Conservation (phyloP, 2,888 invertebrate species). For the Balanococcus diminutus region DNA sequence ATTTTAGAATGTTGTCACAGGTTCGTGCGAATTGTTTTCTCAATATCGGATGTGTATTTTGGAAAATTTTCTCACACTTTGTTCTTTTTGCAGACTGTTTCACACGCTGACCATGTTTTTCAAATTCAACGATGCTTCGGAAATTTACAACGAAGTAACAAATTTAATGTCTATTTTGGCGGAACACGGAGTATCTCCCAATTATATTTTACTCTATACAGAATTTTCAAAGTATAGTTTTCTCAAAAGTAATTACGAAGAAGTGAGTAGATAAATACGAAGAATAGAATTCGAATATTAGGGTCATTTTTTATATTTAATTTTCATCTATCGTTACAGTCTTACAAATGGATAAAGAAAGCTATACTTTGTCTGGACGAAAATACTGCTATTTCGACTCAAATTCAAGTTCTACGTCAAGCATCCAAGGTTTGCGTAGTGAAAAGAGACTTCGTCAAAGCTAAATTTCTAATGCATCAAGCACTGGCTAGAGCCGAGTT, state of each 20-base stretch:
- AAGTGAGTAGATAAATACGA: constrained; percentile 65
- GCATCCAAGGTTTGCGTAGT: constrained; percentile 89
- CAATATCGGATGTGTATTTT: background rate
- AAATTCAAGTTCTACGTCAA: constrained; percentile 82
- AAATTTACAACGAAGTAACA: constrained; percentile 71
- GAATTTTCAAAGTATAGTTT: constrained; percentile 84
- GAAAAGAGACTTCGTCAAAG: constrained; percentile 81
- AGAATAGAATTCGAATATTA: background rate
- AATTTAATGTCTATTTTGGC: constrained; percentile 65
- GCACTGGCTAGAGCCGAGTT: constrained; percentile 74
- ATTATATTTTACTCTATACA: constrained; percentile 76
- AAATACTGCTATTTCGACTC: constrained; percentile 70
- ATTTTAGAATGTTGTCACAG: constrained; percentile 44
- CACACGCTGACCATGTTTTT: constrained; percentile 84
- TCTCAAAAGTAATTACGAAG: constrained; percentile 83
- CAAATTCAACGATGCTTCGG: constrained; percentile 76
- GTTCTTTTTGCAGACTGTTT: constrained; percentile 70
- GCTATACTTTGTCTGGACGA: constrained; percentile 74
- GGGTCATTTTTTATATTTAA: background rate
- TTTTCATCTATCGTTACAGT: constrained; percentile 61
- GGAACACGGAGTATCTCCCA: constrained; percentile 62
- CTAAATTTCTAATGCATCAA: constrained; percentile 81
- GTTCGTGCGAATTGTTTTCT: background rate
- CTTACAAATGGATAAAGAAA: constrained; percentile 77
- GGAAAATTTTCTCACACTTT: constrained; percentile 52